Conservation (phyloP, 2,888 invertebrate species). For the Dolichomitus sp. region DNA sequence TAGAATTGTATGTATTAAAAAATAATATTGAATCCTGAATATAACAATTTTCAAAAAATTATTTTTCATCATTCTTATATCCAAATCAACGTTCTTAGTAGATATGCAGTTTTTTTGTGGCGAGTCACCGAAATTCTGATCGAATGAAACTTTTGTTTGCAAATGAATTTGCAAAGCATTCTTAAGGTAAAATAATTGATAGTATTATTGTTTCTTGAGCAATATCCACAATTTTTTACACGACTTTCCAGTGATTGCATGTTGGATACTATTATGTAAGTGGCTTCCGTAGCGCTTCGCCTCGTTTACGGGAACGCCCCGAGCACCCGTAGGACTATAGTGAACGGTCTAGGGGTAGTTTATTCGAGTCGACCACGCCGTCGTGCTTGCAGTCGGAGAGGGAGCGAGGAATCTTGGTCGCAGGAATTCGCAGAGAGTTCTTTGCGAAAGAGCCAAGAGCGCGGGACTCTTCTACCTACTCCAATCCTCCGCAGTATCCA, state of each 20-base stretch:
- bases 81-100: too few relatives aligned
- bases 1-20: too few relatives aligned
- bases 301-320: constrained; percentile 44
- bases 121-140: too few relatives aligned
- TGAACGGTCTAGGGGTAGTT: constrained; percentile 56
- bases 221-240: background rate
- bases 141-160: too few relatives aligned
- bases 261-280: background rate
- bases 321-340: constrained; percentile 50
- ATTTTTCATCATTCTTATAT: too few relatives aligned
- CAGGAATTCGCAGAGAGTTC: constrained; percentile 47
- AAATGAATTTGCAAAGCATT: too few relatives aligned
- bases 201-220: background rate
- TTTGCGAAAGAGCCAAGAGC: constrained; percentile 50
- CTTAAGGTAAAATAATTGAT: too few relatives aligned
- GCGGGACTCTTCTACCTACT: constrained; percentile 28
- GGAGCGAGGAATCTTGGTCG: constrained; percentile 37
- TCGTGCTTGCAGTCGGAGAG: constrained; percentile 40
- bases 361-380: constrained; percentile 52
- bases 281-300: constrained; percentile 26
- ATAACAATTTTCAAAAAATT: too few relatives aligned
- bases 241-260: background rate
- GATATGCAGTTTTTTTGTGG: too few relatives aligned
- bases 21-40: too few relatives aligned
- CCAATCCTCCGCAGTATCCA: background rate